Evolutionary conservation across 2,113 vertebrate genomes (phyloP).

Genomic region (Notothenia coriiceps): DNA sequence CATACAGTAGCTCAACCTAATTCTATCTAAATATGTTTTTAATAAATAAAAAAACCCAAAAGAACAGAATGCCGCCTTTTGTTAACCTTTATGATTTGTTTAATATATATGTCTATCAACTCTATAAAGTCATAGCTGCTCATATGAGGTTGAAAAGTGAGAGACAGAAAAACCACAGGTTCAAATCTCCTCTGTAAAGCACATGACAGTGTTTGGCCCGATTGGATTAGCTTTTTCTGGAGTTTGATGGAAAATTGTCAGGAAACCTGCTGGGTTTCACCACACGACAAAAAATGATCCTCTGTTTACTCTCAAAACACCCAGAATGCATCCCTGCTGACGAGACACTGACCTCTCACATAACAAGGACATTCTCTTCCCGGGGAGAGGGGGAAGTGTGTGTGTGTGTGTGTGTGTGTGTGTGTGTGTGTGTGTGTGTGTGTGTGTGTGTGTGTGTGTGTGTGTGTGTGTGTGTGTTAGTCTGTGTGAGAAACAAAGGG

Average conservation of each 20-base stretch:
- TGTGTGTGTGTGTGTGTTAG: no score
- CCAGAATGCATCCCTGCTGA: constrained; percentile 75
- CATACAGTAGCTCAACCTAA: background rate
- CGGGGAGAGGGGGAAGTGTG: constrained; percentile 47
- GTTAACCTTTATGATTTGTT: no score
- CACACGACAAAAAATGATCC: constrained; percentile 60
- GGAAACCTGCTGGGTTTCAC: constrained; percentile 61
- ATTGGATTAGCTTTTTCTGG: constrained; percentile 5
- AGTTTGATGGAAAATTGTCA: constrained; percentile 40
- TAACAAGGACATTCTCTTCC: constrained; percentile 63
- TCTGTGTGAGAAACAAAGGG: constrained; percentile 13
- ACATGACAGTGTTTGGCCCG: constrained; percentile 26
- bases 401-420: no score
- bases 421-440: no score
- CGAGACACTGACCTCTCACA: constrained; percentile 64
- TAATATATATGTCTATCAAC: no score
- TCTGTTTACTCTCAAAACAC: constrained; percentile 80
- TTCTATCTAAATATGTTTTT: no score
- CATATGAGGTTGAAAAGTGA: background rate
- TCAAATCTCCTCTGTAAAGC: constrained; percentile 5
- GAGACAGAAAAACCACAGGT: background rate
- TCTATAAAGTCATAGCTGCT: background rate
- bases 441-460: no score
- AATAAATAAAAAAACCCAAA: no score
- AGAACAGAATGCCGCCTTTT: no score